Evolutionary conservation across 1,140 invertebrate genomes (phyloP).

Genomic region (Danaus plexippus): DNA sequence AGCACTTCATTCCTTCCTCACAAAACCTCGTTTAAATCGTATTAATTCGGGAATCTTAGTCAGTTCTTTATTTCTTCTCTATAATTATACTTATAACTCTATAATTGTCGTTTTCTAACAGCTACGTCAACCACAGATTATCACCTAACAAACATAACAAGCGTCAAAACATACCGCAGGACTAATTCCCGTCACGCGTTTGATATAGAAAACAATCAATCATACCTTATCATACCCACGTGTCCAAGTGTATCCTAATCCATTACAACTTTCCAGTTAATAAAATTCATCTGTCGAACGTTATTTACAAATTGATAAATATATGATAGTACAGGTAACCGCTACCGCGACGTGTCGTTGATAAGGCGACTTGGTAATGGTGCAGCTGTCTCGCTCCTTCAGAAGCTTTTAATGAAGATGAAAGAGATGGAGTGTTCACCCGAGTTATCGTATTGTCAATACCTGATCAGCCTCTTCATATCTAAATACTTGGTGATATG

Average conservation of each 20-base stretch:
- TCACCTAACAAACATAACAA: constrained; percentile 6
- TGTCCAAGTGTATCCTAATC: constrained; percentile 39
- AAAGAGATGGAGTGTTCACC: constrained; percentile 2
- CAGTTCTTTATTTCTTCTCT: too few relatives aligned
- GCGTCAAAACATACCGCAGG: constrained; percentile 24
- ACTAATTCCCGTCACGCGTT: constrained; percentile 23
- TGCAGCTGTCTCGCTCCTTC: constrained; percentile 14
- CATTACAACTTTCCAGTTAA: constrained; percentile 53
- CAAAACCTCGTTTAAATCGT: too few relatives aligned
- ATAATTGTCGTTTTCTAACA: too few relatives aligned
- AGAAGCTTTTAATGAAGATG: background rate
- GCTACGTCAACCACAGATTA: constrained; percentile 1
- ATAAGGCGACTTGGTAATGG: constrained; percentile 23
- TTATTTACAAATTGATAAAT: constrained; percentile 58
- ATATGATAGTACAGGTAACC: constrained; percentile 29
- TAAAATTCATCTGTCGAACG: constrained; percentile 38
- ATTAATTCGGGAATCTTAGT: too few relatives aligned
- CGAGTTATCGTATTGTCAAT: constrained; percentile 12
- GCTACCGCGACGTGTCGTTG: constrained; percentile 33
- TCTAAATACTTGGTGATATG: too few relatives aligned
- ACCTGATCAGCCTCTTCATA: constrained; percentile 8
- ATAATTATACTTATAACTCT: too few relatives aligned
- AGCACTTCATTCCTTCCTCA: too few relatives aligned
- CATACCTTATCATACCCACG: constrained; percentile 37
- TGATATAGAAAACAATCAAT: constrained; percentile 40